Evolutionary conservation across 2,113 vertebrate species (phyloP).

Genomic region (Solea solea): DNA sequence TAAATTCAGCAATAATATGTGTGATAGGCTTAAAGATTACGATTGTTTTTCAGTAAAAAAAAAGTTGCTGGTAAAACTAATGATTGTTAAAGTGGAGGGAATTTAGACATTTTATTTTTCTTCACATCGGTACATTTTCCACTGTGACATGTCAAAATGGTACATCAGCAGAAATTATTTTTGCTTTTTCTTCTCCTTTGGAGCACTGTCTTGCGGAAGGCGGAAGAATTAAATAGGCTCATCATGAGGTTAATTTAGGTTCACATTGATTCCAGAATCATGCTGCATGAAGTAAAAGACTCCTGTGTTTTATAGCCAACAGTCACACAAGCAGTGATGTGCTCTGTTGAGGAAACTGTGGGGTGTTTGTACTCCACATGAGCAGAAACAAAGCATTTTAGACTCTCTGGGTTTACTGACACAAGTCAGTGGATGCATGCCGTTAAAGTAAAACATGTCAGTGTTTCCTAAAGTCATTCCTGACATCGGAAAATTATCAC

Average conservation of each 20-base stretch:
- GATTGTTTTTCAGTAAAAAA: too few species aligned
- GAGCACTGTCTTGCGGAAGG: background rate
- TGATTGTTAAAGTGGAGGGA: too few species aligned
- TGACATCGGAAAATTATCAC: background rate
- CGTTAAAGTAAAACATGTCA: background rate
- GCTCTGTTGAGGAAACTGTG: slow-evolving; percentile 9
- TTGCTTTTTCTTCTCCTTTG: background rate
- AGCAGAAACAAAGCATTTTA: slow-evolving; percentile 19
- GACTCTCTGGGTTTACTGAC: slow-evolving; percentile 2
- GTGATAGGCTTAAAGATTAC: too few species aligned
- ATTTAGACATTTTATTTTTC: too few species aligned
- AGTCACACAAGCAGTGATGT: background rate
- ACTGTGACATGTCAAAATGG: too few species aligned
- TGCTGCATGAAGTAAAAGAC: too few species aligned
- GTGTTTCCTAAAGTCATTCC: background rate
- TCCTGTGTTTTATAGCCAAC: too few species aligned
- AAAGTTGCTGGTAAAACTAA: too few species aligned
- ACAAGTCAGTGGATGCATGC: slow-evolving; percentile 5
- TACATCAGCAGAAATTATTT: background rate
- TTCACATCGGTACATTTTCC: too few species aligned
- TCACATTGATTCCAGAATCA: background rate
- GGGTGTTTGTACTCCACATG: slow-evolving; percentile 17
- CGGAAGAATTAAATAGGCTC: too few species aligned
- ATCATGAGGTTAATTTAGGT: background rate
- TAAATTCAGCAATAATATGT: too few species aligned